Evolutionary conservation across 1,140 invertebrate species (phyloP), one percentile per base, ranked within the genome.

Genomic region (Drosophila albomicans): DNA sequence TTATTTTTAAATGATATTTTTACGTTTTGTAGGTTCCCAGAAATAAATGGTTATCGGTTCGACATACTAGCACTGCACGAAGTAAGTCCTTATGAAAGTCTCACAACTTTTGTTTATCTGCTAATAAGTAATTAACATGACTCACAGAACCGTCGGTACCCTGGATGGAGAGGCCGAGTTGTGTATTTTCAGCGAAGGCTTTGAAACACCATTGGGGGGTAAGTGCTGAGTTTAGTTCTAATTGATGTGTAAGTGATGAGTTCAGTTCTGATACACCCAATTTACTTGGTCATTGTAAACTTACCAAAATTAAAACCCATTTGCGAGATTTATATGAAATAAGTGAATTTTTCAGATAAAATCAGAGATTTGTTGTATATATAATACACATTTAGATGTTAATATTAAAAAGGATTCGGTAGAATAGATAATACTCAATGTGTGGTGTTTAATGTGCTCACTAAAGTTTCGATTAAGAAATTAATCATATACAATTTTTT

Each of bases 171-270:
- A 54, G 74, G 5, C 58, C 69, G 15, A 71, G 58, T n/a, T 1
- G 7, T 11, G 11, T 75, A 10, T 78, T 82, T 7, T 70, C 75
- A 11, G 38, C 6, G 1, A 5, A 54, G 0, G 80, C 79, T 2
- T 0, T 82, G 1, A 35, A 7, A 38, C 75, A 82, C 54, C 69
- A 82, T 49, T 82, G 79, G 79, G 79, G 79, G 79, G 80, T 82
- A 63, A 82, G 79, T 46, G 8, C 10, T 35, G 3, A 13, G 16
- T 10, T 1, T 20, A 20, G 16, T 20, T 20, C 16, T 20, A 20
- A 20, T 20, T 20, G 16, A 8, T 16, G 15, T 2, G 15, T 48
- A 20, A 3, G 2, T 20, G 41, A 13, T 11, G 3, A 7, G 6
- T 15, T 30, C 6, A 8, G 20, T 13, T 20, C 11, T 1, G 1